Conservation (phyloP, 2,797 vertebrate genomes). For the Synaphobranchus kaupii region DNA sequence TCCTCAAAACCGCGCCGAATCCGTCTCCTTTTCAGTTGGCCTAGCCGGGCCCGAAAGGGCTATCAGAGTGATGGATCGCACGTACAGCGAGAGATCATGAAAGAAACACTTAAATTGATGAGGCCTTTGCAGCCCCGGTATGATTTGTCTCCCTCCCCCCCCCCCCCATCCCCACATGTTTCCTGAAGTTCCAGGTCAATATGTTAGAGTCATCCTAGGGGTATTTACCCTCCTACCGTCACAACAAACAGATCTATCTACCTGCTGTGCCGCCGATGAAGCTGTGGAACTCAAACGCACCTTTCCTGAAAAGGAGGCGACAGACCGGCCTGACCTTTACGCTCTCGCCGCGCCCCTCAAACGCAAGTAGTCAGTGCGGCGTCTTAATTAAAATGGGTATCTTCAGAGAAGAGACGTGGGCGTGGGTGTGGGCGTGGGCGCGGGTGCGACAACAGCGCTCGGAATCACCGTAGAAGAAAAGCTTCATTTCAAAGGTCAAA, state of each 20-base stretch:
- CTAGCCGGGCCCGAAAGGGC: background rate
- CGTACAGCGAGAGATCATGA: constrained; percentile 28
- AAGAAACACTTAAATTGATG: constrained; percentile 24
- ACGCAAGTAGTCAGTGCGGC: background rate
- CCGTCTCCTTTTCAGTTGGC: background rate
- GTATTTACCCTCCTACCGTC: constrained; percentile 20
- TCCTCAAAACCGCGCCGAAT: background rate
- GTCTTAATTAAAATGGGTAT: background rate
- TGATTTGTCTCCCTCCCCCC: background rate
- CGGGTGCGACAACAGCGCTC: background rate
- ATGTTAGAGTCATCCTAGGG: constrained; percentile 16
- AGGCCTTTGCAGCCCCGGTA: constrained; percentile 10
- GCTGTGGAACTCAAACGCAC: constrained; percentile 23
- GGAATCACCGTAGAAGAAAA: background rate
- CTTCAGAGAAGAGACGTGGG: background rate
- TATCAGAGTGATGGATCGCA: constrained; percentile 23
- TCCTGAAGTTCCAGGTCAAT: constrained; percentile 22
- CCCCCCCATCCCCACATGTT: background rate
- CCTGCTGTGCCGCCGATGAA: background rate
- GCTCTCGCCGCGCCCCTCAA: background rate
- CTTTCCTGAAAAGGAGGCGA: background rate
- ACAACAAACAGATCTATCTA: constrained; percentile 17
- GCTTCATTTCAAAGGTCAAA: background rate
- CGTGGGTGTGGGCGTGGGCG: too few species aligned
- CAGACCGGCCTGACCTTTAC: background rate